A percentile compares a stretch with the other conserved stretches of the same genome.
Conservation (phyloP, 1,140 invertebrate genomes). For the Diachasmimorpha longicaudata region DNA sequence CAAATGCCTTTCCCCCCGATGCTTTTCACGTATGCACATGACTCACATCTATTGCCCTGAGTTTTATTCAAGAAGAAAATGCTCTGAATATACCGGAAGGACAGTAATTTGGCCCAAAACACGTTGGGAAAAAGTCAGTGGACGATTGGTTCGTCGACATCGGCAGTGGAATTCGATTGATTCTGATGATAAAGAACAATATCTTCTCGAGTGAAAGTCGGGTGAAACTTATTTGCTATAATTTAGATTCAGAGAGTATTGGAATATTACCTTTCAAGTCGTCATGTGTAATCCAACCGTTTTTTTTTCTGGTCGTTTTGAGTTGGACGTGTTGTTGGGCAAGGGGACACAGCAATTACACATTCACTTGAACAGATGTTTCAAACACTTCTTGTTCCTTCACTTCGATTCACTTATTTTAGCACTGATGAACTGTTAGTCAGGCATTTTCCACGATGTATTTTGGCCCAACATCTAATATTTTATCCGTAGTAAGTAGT, state of each 20-base stretch:
- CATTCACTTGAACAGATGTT: not conserved
- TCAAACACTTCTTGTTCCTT: not conserved
- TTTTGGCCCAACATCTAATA: too few species aligned
- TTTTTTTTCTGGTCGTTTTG: not conserved
- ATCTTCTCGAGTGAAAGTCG: not conserved
- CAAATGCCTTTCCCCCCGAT: not conserved
- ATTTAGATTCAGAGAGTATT: not conserved
- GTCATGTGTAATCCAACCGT: conserved; percentile 8
- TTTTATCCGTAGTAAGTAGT: too few species aligned
- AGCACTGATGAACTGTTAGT: not conserved
- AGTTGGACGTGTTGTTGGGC: not conserved
- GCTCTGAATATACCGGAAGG: not conserved
- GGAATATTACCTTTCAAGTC: not conserved
- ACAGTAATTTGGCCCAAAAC: not conserved
- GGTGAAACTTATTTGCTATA: not conserved
- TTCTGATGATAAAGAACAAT: not conserved
- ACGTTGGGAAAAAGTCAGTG: not conserved
- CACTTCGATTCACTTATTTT: not conserved
- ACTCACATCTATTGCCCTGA: not conserved
- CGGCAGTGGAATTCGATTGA: not conserved
- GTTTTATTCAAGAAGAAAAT: not conserved
- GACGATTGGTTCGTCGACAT: not conserved
- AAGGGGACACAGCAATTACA: not conserved
- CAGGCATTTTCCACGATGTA: too few species aligned
- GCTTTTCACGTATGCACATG: not conserved